A percentile compares a stretch with the other conserved stretches of the same genome.
These are phyloP conservation scores for Sorex maritimensis DNA, from an alignment of 2,797 vertebrate genomes.

Conservation along the genomic window DNA sequence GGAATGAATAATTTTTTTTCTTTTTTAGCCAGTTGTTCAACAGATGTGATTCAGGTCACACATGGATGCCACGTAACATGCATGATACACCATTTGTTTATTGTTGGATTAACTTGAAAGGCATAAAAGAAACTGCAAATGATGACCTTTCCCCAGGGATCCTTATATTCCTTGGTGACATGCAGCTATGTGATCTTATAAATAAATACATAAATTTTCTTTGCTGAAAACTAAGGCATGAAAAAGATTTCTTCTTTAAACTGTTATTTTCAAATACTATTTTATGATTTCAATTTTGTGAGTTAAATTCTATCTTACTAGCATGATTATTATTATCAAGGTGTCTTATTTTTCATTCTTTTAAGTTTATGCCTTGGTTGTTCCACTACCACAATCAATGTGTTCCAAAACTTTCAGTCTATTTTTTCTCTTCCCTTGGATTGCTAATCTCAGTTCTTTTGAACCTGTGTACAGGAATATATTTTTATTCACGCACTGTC, in stretches of 20 bases:
- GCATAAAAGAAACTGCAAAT: constrained; percentile 65
- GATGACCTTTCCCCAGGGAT: constrained; percentile 66
- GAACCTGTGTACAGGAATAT: too few species aligned
- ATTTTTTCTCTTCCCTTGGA: too few species aligned
- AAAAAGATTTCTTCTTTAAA: constrained; percentile 51
- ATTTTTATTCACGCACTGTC: too few species aligned
- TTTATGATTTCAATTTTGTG: too few species aligned
- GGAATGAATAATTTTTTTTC: constrained; percentile 55
- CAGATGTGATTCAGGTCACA: constrained; percentile 73
- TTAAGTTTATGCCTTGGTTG: too few species aligned
- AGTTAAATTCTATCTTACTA: too few species aligned
- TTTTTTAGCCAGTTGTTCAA: constrained; percentile 72
- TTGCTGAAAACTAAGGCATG: constrained; percentile 18
- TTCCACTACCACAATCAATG: too few species aligned
- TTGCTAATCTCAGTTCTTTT: too few species aligned
- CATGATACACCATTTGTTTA: constrained; percentile 56
- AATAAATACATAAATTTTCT: constrained; percentile 18
- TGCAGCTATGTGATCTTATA: constrained; percentile 39
- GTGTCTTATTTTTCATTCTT: too few species aligned
- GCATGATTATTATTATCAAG: too few species aligned
- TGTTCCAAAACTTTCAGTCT: too few species aligned
- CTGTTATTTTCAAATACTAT: not conserved
- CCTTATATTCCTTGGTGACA: constrained; percentile 68
- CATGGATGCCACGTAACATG: constrained; percentile 57
- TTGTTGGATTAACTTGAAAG: constrained; percentile 75